A percentile compares a stretch with the other conserved stretches of the same genome.
Conservation (phyloP, 2,888 invertebrate species). For the Bellardia pandia region DNA sequence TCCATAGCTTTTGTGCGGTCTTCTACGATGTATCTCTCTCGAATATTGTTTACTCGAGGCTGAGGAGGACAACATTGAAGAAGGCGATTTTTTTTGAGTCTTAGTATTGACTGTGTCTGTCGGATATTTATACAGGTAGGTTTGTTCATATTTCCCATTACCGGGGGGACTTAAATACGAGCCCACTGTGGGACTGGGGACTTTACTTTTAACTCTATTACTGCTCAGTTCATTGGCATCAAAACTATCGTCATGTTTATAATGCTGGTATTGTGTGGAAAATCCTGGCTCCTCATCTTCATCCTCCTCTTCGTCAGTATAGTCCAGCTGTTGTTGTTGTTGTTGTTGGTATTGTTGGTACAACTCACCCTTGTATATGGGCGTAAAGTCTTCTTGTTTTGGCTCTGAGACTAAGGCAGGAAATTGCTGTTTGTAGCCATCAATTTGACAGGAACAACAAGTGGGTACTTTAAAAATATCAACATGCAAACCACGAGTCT, state of each 20-base stretch:
- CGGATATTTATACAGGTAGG: slow-evolving; percentile 72
- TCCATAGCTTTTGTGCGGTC: slow-evolving; percentile 76
- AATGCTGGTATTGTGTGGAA: slow-evolving; percentile 68
- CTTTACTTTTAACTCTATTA: slow-evolving; percentile 78
- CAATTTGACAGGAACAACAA: slow-evolving; percentile 92
- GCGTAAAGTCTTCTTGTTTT: slow-evolving; percentile 78
- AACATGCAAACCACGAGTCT: slow-evolving; percentile 91
- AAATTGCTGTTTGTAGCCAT: slow-evolving; percentile 89
- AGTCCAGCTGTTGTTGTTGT: slow-evolving; percentile 74
- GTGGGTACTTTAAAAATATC: slow-evolving; percentile 94
- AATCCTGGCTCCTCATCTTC: slow-evolving; percentile 79
- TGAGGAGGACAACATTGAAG: slow-evolving; percentile 5
- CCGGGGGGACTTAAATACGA: slow-evolving; percentile 82
- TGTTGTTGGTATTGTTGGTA: slow-evolving; percentile 79
- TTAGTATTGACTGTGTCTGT: slow-evolving; percentile 36
- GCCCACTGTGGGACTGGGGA: slow-evolving; percentile 79
- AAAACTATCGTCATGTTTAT: slow-evolving; percentile 70
- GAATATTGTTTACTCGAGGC: slow-evolving; percentile 54
- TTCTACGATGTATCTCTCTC: slow-evolving; percentile 61
- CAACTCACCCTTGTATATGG: slow-evolving; percentile 74
- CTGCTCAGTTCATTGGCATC: slow-evolving; percentile 79
- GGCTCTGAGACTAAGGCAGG: slow-evolving; percentile 84
- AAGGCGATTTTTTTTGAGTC: slow-evolving; percentile 11
- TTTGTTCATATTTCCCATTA: slow-evolving; percentile 76
- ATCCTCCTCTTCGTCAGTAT: slow-evolving; percentile 79